phyloP scores from a whole-genome alignment of 2,888 invertebrate genomes.

The Hypsopygia costalis region DNA sequence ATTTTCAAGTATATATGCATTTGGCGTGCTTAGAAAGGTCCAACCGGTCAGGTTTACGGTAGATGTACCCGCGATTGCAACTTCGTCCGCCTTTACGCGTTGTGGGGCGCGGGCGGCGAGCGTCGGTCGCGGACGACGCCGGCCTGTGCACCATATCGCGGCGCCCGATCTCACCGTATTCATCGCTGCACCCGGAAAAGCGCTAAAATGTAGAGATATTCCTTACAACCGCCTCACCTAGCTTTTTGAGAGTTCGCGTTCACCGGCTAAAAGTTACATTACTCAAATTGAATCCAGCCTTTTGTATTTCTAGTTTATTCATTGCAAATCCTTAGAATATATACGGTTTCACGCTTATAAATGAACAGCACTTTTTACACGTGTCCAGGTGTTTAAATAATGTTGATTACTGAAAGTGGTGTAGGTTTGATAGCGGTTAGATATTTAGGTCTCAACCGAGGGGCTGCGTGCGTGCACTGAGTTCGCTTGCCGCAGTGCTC shows the following conservation, averaged over 20 bases:
- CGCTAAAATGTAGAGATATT: constrained; percentile 64
- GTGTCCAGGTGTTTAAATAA: constrained; percentile 5
- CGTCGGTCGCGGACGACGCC: constrained; percentile 25
- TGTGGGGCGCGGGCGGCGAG: constrained; percentile 25
- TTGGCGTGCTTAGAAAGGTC: constrained; percentile 13
- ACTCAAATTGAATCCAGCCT: constrained; percentile 63
- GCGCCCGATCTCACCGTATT: constrained; percentile 69
- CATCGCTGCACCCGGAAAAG: constrained; percentile 59
- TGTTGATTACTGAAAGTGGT: constrained; percentile 7
- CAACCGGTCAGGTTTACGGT: constrained; percentile 22
- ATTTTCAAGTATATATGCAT: not conserved
- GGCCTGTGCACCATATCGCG: constrained; percentile 49
- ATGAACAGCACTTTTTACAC: constrained; percentile 4
- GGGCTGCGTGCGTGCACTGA: constrained; percentile 48
- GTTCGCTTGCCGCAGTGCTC: constrained; percentile 63
- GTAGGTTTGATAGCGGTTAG: constrained; percentile 12
- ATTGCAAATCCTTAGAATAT: constrained; percentile 24
- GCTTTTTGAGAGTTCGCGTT: constrained; percentile 61
- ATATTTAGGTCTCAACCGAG: constrained; percentile 24
- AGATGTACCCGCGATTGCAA: constrained; percentile 42
- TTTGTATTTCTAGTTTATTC: constrained; percentile 49
- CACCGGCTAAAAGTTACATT: constrained; percentile 65
- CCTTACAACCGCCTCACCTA: constrained; percentile 52
- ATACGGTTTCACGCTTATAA: constrained; percentile 14
- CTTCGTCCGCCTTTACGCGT: constrained; percentile 32